Evolutionary conservation across 2,888 invertebrate genomes (phyloP), one percentile per base, ranked within the genome.

Genomic region (Erebia aethiops): DNA sequence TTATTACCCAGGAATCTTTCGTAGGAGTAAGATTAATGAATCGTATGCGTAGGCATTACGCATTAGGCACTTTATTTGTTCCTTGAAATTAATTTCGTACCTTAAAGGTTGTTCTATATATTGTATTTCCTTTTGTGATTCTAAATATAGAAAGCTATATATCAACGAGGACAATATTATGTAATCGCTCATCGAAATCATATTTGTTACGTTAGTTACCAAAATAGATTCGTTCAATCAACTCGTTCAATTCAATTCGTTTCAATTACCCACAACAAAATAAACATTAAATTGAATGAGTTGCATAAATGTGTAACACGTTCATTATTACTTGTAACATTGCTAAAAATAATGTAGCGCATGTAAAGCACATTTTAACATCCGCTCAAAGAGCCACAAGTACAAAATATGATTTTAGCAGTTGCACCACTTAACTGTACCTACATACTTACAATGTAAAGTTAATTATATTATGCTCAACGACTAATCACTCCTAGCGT

Each of bases 321-420:
- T 64, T 51, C 63, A 60, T 64, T 16, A 68, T 46, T 26, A 43
- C 54, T 21, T 52, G n/a, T 51, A 18, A 61, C 21, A 54, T 51
- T 46, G 63, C 68, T 67, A 73, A 73, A 70, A 61, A 65, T 56
- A 71, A 64, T 69, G 67, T 71, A 70, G 60, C 57, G 46, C 52
- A 46, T 57, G 56, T 16, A 61, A 71, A 70, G 43, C 57, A 68
- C 60, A 63, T 70, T 71, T 75, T 70, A 62, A 54, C 18, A 35
- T 43, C 41, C 16, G 16, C 61, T 61, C 16, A 63, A 52, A 51
- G 26, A 41, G 52, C 52, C 16, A 52, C 9, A 54, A 11, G 21
- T 54, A 54, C 21, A 11, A 56, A 11, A 56, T 21, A 21, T 4
- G 2, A 18, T n/a, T 51, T 13, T 16, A 21, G 10, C 54, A 18